Conservation (phyloP, 92 coral and sea anemone genomes). For the Umimayanthus kanabou region DNA sequence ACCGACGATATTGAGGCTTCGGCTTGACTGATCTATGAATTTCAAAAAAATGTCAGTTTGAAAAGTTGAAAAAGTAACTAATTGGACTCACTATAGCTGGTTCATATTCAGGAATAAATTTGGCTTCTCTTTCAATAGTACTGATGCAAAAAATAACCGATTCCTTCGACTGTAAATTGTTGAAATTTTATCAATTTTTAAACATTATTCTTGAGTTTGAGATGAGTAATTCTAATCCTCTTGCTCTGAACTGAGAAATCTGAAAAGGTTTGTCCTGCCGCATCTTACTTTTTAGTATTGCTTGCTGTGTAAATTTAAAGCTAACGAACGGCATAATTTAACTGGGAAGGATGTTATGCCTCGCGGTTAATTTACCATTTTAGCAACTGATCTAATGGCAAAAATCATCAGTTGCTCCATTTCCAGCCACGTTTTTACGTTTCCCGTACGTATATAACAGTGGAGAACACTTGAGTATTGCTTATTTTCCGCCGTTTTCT, state of each 20-base stretch:
- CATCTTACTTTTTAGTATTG: too few species aligned
- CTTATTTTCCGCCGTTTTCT: background rate
- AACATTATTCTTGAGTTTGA: background rate
- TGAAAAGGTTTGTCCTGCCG: background rate
- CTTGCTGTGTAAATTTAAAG: too few species aligned
- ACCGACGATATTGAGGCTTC: background rate
- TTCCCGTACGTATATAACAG: background rate
- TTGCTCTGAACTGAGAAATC: background rate
- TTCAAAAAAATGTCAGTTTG: background rate
- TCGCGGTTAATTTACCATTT: background rate
- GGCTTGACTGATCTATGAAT: background rate
- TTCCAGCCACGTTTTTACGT: background rate
- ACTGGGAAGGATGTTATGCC: background rate
- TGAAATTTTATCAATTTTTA: too few species aligned
- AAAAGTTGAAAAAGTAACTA: background rate
- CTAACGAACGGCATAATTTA: background rate
- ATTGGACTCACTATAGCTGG: too few species aligned
- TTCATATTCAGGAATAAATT: background rate
- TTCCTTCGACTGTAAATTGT: background rate
- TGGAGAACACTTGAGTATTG: background rate
- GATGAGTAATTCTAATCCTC: too few species aligned
- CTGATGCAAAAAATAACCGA: background rate
- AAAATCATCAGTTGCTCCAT: background rate
- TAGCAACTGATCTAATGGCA: background rate
- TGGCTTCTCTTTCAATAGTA: too few species aligned